Evolutionary conservation across 1,140 invertebrate species (phyloP).

Genomic region (Campoletis sonorensis): DNA sequence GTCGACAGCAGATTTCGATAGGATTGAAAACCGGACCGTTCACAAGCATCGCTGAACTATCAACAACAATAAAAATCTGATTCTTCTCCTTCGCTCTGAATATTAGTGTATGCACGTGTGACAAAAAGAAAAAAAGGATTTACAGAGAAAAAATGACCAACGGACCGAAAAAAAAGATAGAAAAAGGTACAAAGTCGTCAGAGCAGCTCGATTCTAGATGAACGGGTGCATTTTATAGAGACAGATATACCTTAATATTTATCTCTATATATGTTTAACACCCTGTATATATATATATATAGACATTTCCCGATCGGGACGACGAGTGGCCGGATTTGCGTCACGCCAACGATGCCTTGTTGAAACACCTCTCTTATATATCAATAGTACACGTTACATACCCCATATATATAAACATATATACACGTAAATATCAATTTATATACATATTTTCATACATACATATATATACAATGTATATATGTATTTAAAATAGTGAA

Average conservation of each 20-base stretch:
- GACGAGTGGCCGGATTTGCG: conserved; percentile 30
- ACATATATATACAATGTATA: background rate
- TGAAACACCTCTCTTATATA: conserved; percentile 25
- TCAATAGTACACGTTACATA: conserved; percentile 21
- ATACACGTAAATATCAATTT: background rate
- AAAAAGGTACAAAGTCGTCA: background rate
- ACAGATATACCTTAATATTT: too few relatives aligned
- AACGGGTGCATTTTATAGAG: background rate
- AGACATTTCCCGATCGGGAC: conserved; percentile 22
- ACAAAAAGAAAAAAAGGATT: too few relatives aligned
- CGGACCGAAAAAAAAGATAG: background rate
- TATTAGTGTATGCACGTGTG: too few relatives aligned
- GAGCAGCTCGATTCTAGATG: background rate
- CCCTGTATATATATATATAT: background rate
- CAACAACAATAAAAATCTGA: too few relatives aligned
- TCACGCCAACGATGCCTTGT: conserved; percentile 29
- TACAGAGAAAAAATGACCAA: too few relatives aligned
- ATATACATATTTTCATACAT: background rate
- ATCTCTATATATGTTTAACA: too few relatives aligned
- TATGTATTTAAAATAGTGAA: background rate
- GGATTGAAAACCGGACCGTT: too few relatives aligned
- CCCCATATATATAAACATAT: background rate
- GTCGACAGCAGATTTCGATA: too few relatives aligned
- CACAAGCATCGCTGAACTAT: too few relatives aligned
- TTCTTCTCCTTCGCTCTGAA: too few relatives aligned